Percentiles rank a stretch among this genome's conserved stretches.
These are phyloP conservation scores for Venusia cambrica DNA, from an alignment of 2,888 invertebrate species.

Conservation along the genomic window DNA sequence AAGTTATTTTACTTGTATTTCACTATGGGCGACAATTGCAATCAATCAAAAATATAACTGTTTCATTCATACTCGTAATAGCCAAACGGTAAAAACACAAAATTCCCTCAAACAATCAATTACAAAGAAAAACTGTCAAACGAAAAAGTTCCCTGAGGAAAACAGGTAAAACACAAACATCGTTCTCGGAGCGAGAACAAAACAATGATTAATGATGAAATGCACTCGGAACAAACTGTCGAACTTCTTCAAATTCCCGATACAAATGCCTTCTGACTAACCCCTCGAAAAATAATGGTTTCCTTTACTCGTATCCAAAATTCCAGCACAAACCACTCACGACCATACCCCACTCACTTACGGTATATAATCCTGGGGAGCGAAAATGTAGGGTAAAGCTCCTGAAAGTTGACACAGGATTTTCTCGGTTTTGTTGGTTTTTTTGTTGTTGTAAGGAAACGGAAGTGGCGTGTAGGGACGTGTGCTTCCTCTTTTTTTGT, in stretches of 20 bases:
- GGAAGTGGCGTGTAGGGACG: slow-evolving; percentile 72
- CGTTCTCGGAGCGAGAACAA: slow-evolving; percentile 63
- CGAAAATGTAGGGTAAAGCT: slow-evolving; percentile 44
- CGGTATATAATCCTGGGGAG: slow-evolving; percentile 26
- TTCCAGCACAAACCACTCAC: slow-evolving; percentile 20
- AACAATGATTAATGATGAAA: slow-evolving; percentile 80
- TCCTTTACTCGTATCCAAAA: slow-evolving; percentile 46
- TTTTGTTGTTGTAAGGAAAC: slow-evolving; percentile 68
- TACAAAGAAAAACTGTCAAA: slow-evolving; percentile 69
- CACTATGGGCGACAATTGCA: no score
- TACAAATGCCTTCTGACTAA: slow-evolving; percentile 75
- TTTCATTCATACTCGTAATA: no score
- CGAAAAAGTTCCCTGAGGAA: slow-evolving; percentile 49
- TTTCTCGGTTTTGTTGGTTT: slow-evolving; percentile 71
- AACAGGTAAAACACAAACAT: slow-evolving; percentile 74
- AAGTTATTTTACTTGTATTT: no score
- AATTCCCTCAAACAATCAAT: slow-evolving; percentile 66
- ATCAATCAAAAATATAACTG: no score
- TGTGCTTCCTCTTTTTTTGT: slow-evolving; percentile 78
- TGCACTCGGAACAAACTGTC: slow-evolving; percentile 81
- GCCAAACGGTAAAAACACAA: slow-evolving; percentile 29
- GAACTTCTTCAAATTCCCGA: slow-evolving; percentile 79
- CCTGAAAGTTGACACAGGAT: slow-evolving; percentile 55
- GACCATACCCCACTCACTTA: slow-evolving; percentile 15
- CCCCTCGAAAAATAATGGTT: slow-evolving; percentile 78